A percentile compares a stretch with the other conserved stretches of the same genome.
Conservation (phyloP, 2,888 invertebrate species). For the Orthosia gracilis region DNA sequence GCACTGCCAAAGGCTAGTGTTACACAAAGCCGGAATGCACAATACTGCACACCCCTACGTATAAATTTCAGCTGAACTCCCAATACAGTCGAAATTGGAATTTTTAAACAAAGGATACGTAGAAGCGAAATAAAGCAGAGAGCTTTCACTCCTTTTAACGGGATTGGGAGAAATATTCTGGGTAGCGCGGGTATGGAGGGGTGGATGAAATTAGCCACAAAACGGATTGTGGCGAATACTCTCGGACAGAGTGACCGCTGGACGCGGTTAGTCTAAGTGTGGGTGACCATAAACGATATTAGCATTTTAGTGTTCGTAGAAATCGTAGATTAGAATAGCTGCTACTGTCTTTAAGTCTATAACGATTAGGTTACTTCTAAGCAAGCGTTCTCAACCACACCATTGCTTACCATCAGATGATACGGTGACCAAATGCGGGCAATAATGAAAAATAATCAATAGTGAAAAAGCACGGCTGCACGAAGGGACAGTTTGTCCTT, state of each 20-base stretch:
- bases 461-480: too few species aligned
- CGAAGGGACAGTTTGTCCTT: too few species aligned
- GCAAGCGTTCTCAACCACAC: neutral
- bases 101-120: slow-evolving; percentile 49
- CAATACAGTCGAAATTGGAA: slow-evolving; percentile 43
- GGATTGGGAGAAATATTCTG: slow-evolving; percentile 23
- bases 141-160: slow-evolving; percentile 24
- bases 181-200: neutral
- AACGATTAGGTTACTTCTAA: neutral
- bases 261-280: neutral
- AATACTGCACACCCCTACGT: neutral
- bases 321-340: neutral
- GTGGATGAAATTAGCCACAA: slow-evolving; percentile 13
- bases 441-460: too few species aligned
- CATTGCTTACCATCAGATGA: neutral
- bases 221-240: slow-evolving; percentile 15
- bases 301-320: neutral
- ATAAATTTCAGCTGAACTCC: slow-evolving; percentile 43
- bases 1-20: slow-evolving; percentile 11
- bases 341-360: neutral
- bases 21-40: slow-evolving; percentile 24
- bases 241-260: slow-evolving; percentile 3
- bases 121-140: slow-evolving; percentile 30
- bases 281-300: neutral
- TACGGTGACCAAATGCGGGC: too few species aligned